phyloP scores from a whole-genome alignment of 2,888 invertebrate genomes.

The Coelinius sp. region DNA sequence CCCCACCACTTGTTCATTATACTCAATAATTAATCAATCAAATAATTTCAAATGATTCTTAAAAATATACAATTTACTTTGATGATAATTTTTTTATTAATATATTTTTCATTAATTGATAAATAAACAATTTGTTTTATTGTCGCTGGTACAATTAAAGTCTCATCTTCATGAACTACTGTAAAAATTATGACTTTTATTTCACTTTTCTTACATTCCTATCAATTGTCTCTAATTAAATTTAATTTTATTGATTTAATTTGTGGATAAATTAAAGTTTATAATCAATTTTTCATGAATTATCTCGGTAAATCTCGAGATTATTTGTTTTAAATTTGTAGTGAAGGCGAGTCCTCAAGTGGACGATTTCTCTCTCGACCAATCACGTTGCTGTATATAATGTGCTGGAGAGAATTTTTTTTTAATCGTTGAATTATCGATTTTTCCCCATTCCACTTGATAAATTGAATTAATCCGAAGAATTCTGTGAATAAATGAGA shows the following conservation, averaged over 20 bases:
- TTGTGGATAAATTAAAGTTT: background rate
- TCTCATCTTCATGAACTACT: slow-evolving; percentile 50
- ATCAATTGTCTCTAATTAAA: background rate
- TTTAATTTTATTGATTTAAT: slow-evolving; percentile 5
- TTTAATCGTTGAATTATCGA: background rate
- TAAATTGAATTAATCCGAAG: too few relatives aligned
- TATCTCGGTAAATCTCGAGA: slow-evolving; percentile 12
- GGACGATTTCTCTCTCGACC: slow-evolving; percentile 22
- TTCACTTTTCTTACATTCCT: background rate
- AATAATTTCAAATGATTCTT: background rate
- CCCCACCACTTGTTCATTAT: slow-evolving; percentile 54
- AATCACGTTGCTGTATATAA: slow-evolving; percentile 25
- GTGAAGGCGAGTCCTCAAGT: background rate
- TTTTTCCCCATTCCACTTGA: background rate
- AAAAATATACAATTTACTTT: slow-evolving; percentile 52
- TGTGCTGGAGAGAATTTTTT: background rate
- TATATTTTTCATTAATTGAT: slow-evolving; percentile 27
- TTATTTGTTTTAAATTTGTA: slow-evolving; percentile 2
- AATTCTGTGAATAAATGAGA: background rate
- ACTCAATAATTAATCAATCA: slow-evolving; percentile 35
- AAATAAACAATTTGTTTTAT: slow-evolving; percentile 36
- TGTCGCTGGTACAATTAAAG: slow-evolving; percentile 44
- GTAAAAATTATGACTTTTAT: slow-evolving; percentile 13
- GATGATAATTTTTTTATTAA: slow-evolving; percentile 39
- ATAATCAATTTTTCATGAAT: background rate